phyloP scores from a whole-genome alignment of 2,888 invertebrate species.

The Spilosoma lubricipeda region DNA sequence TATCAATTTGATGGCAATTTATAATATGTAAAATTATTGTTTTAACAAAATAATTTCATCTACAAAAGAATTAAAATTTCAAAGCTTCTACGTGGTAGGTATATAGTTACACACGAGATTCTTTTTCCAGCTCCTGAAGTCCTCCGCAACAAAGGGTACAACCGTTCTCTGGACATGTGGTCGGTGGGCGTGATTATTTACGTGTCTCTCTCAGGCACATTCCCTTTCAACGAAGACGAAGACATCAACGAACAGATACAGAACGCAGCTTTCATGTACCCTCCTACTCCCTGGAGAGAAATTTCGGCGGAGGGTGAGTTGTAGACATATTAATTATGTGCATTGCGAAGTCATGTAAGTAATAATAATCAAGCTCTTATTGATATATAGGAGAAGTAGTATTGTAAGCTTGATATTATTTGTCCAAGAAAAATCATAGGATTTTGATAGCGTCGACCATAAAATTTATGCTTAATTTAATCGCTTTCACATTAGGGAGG shows the following conservation, averaged over 20 bases:
- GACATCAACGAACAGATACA: conserved; percentile 99
- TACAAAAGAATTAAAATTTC: too few relatives aligned
- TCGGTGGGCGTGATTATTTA: conserved; percentile 99
- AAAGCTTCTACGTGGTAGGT: neutral
- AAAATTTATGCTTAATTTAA: neutral
- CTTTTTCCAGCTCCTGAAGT: conserved; percentile 95
- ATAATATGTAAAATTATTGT: neutral
- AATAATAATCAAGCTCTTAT: too few relatives aligned
- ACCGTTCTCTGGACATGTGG: conserved; percentile 99
- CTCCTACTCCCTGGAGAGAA: conserved; percentile 98
- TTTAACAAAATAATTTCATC: neutral
- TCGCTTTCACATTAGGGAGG: neutral
- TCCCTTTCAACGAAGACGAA: conserved; percentile 99
- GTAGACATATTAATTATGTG: neutral
- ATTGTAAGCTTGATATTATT: neutral
- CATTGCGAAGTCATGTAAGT: too few relatives aligned
- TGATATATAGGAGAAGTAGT: too few relatives aligned
- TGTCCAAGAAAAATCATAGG: neutral
- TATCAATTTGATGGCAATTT: neutral
- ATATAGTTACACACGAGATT: neutral
- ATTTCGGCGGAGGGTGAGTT: conserved; percentile 88
- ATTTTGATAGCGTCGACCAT: neutral
- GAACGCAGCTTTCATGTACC: conserved; percentile 99
- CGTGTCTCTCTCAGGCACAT: conserved; percentile 99
- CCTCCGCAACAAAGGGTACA: conserved; percentile 99